Evolutionary conservation across 2,797 vertebrate genomes (phyloP).

Genomic region (Avahi laniger): DNA sequence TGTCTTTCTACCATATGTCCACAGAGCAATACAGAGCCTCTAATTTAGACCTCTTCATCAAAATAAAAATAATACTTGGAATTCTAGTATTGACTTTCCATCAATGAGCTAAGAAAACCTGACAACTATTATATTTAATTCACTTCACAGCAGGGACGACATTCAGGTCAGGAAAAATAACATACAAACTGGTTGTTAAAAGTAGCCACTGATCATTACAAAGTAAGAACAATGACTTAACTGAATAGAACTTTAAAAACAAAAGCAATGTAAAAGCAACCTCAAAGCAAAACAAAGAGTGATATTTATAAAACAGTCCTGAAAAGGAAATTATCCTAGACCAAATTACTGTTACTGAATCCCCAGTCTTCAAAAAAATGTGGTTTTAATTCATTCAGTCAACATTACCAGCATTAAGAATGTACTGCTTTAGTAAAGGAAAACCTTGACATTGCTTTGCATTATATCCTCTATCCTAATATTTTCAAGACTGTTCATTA

Average conservation of each 20-base stretch:
- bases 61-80: not conserved
- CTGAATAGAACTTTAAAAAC: not conserved
- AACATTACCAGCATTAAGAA: slow-evolving; percentile 14
- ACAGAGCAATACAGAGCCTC: not conserved
- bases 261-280: not conserved
- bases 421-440: not conserved
- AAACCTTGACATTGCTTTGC: not conserved
- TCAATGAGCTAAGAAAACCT: not conserved
- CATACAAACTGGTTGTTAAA: not conserved
- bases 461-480: not conserved
- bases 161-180: not conserved
- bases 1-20: not conserved
- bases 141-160: not conserved
- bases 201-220: not conserved
- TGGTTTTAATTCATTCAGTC: not conserved
- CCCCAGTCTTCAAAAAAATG: not conserved
- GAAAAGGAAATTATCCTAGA: not conserved
- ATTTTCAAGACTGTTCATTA: not conserved
- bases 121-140: not conserved
- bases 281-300: not conserved
- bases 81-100: not conserved
- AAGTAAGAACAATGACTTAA: slow-evolving; percentile 1
- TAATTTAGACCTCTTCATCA: not conserved
- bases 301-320: not conserved
- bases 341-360: slow-evolving; percentile 2